Conservation (phyloP, 2,113 vertebrate species). For the Mionectes macconnelli region DNA sequence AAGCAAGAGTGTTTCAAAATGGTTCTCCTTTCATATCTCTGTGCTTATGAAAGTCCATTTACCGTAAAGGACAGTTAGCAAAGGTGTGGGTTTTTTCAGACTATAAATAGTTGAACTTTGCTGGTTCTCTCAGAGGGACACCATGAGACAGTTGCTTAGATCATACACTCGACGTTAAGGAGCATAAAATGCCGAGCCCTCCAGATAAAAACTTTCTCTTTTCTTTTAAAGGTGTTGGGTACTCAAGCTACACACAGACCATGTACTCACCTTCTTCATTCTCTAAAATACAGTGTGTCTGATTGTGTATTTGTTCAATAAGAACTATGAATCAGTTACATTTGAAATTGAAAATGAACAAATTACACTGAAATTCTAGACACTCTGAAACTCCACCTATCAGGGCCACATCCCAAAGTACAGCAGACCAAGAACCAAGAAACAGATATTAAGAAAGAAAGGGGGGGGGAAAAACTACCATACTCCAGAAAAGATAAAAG, state of each 20-base stretch:
- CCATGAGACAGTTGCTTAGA: conserved; percentile 42
- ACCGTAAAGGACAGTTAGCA: conserved; percentile 62
- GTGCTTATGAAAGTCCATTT: conserved; percentile 62
- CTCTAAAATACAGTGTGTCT: conserved; percentile 10
- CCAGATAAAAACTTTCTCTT: neutral
- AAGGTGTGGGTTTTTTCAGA: conserved; percentile 59
- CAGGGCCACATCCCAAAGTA: neutral
- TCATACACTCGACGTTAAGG: neutral
- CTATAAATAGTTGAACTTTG: conserved; percentile 62
- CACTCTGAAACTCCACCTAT: neutral
- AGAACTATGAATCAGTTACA: conserved; percentile 44
- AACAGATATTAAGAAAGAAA: neutral
- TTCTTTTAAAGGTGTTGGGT: neutral
- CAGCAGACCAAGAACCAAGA: neutral
- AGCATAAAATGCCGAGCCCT: neutral
- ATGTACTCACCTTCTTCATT: neutral
- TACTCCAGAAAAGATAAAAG: neutral
- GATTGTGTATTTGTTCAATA: neutral
- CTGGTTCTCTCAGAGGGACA: conserved; percentile 32
- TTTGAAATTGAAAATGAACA: conserved; percentile 59
- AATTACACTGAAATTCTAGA: conserved; percentile 60
- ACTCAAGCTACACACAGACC: neutral
- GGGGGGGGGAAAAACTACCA: neutral
- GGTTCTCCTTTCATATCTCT: conserved; percentile 33
- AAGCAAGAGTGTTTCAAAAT: conserved; percentile 30